Conservation (phyloP, 2,888 invertebrate genomes). For the Xylophagus ater region DNA sequence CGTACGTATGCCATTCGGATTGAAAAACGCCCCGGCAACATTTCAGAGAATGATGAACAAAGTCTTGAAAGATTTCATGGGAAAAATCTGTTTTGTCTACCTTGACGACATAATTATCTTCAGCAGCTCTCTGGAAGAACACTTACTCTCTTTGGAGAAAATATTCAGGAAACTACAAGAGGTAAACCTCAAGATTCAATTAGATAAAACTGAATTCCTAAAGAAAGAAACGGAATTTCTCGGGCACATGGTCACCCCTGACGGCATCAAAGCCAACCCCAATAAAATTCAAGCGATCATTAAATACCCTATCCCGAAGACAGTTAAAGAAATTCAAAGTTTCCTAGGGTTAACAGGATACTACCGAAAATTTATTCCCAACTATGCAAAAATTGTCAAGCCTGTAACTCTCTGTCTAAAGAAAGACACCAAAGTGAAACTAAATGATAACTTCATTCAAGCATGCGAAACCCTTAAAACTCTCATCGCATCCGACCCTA, state of each 20-base stretch:
- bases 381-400: neutral
- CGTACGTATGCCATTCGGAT: constrained; percentile 7
- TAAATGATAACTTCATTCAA: too few species aligned
- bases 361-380: neutral
- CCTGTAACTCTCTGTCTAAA: neutral
- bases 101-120: constrained; percentile 25
- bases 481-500: constrained; percentile 7
- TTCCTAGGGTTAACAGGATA: neutral
- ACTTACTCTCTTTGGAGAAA: constrained; percentile 10
- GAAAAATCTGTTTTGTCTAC: constrained; percentile 14
- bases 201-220: constrained; percentile 2
- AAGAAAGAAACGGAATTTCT: constrained; percentile 4
- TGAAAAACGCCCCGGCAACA: constrained; percentile 7
- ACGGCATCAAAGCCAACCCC: constrained; percentile 1
- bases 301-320: neutral
- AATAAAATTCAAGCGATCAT: neutral
- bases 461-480: constrained; percentile 3
- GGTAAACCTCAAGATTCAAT: constrained; percentile 4
- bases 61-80: constrained; percentile 2
- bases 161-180: neutral
- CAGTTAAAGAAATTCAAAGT: neutral
- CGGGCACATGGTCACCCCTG: constrained; percentile 1
- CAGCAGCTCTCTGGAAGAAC: constrained; percentile 22
- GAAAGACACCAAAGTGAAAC: neutral
- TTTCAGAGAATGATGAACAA: constrained; percentile 8